Evolutionary conservation across 2,797 vertebrate species (phyloP), one percentile per base, ranked within the genome.

Genomic region (Phyllotis vaccarum): DNA sequence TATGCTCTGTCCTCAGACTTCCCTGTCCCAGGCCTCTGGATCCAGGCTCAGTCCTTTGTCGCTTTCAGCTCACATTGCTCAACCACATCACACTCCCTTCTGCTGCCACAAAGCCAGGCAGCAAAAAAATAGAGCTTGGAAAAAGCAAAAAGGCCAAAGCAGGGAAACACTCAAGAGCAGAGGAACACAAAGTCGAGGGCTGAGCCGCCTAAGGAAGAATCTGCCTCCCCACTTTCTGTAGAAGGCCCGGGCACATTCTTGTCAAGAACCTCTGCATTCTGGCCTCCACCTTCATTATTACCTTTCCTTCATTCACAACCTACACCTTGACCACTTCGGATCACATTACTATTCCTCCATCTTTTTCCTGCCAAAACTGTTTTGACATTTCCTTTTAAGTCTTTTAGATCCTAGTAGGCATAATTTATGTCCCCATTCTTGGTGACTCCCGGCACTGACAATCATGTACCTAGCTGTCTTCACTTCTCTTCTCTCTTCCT

Each of bases 341-440:
- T 72, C 64, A 11, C 54, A 22, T 2, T 8, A n/a, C 49, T 6
- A 31, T 1, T n/a, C n/a, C 31, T 85, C 76, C 10, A 2, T 46
- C 24, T 43, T 2, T 40, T 90, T 78, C 62, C 75, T 81, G 34
- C 49, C 56, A 78, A 66, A 87, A 89, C 90, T 22, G 13, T 40
- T 80, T 52, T 31, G 8, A 4, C 27, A 81, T 58, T 29, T 78
- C 64, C 68, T 64, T n/a, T 56, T 6, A 90, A 37, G 68, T 52
- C 22, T 91, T 88, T 64, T 43, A 49, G 31, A 86, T 46, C 22
- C n/a, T 58, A 89, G 16, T 19, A 68, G 56, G 49, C 90, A 90
- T 6, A 52, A 86, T 40, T 87, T 94, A 6, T 78, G 76, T 86
- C 54, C 90, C 4, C 5, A 70, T 90, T 96, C 54, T 95, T 75